Evolutionary conservation across 2,797 vertebrate genomes (phyloP), one percentile per base, ranked within the genome.

Genomic region (Muscicapa comitata): DNA sequence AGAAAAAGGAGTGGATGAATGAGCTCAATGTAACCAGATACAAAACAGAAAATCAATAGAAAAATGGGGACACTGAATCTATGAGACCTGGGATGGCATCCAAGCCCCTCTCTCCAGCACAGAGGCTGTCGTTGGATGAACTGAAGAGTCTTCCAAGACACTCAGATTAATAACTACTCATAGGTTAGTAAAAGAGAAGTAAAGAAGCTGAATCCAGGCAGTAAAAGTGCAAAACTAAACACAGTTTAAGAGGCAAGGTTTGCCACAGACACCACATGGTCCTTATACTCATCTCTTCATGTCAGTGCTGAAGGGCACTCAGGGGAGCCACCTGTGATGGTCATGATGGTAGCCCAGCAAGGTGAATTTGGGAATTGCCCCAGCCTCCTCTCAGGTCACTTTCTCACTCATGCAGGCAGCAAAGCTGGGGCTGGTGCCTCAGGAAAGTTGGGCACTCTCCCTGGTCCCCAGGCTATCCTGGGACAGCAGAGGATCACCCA

Each of bases 61-160:
- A 63, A 68, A 72, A 38, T 42, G 18, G n/a, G 40, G 16, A 21
- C n/a, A 37, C 35, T 48, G 53, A 71, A 31, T 63, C 35, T 58
- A 0, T 48, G 59, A 87, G 63, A 31, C 29, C 13, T 54, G 35
- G 25, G 35, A 33, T 45, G n/a, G 29, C 50, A 77, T 19, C 28
- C 17, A 88, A 59, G 54, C 9, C 38, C 13, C 11, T 67, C 25
- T 42, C 29, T 67, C 58, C 6, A 25, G 63, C 35, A 35, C 1
- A 0, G 68, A 72, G 21, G 48, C 40, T 2, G 1, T 3, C 0
- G 3, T 16, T 76, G 55, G 45, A 84, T 4, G 19, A 84, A 55
- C 13, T 59, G 61, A 77, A 65, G 59, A 51, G 51, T 29, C 26
- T 85, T 90, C 40, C 55, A 68, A 58, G 55, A 55, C 40, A 51